Conservation (phyloP, 1,140 invertebrate genomes). For the Drosophila paulistorum region DNA sequence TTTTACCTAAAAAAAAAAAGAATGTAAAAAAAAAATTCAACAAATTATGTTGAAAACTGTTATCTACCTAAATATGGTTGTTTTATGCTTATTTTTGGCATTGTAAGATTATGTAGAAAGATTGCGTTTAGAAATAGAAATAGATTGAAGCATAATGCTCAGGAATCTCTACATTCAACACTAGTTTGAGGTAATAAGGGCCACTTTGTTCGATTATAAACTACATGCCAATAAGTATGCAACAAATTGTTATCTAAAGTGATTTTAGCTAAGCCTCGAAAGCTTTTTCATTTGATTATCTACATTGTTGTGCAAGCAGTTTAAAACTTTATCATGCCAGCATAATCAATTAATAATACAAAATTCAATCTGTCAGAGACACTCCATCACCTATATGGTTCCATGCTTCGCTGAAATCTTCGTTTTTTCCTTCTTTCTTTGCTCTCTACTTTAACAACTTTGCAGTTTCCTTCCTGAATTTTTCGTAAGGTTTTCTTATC, state of each 20-base stretch:
- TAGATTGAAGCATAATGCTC: too few species aligned
- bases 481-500: constrained; percentile 24
- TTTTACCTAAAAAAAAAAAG: constrained; percentile 7
- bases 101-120: too few species aligned
- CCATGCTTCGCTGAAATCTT: constrained; percentile 13
- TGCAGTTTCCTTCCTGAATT: neutral
- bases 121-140: too few species aligned
- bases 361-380: constrained; percentile 43
- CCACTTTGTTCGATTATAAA: neutral
- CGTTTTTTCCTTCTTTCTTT: neutral
- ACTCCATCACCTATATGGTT: neutral
- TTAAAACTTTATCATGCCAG: neutral
- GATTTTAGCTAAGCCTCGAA: neutral
- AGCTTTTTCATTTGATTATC: neutral
- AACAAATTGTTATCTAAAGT: neutral
- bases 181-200: too few species aligned
- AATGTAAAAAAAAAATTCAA: neutral
- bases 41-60: neutral
- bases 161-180: too few species aligned
- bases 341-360: constrained; percentile 51
- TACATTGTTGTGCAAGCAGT: neutral
- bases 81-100: too few species aligned
- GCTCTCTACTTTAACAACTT: neutral
- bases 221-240: constrained; percentile 24
- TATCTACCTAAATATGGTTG: neutral